Evolutionary conservation across 2,113 vertebrate species (phyloP).

Genomic region (Eonycteris spelaea): DNA sequence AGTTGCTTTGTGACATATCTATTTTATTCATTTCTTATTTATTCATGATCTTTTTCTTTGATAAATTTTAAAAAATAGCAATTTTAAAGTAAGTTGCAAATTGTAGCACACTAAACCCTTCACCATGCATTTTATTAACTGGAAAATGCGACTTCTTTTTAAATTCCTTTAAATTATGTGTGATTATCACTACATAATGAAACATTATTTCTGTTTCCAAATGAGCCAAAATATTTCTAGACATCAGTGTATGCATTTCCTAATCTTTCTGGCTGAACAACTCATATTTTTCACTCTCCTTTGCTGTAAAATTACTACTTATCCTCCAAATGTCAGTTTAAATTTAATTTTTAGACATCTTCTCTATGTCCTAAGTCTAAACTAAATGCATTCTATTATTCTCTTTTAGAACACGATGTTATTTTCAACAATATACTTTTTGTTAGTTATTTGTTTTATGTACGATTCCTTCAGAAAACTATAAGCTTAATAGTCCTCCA

Average conservation of each 20-base stretch:
- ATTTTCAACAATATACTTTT: background rate
- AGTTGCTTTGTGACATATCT: background rate
- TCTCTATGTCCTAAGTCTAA: background rate
- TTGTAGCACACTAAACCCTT: background rate
- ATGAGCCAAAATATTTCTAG: background rate
- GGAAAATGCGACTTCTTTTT: background rate
- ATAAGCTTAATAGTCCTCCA: background rate
- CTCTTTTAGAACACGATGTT: background rate
- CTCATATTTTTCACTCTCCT: background rate
- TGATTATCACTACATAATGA: background rate
- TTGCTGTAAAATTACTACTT: background rate
- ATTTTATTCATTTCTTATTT: background rate
- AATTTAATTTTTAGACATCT: background rate
- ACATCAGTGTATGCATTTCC: background rate
- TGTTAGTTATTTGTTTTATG: background rate
- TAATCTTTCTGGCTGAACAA: background rate
- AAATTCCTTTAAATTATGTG: background rate
- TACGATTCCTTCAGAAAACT: background rate
- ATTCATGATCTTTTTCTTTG: background rate
- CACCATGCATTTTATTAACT: background rate
- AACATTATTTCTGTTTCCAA: background rate
- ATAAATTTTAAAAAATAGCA: background rate
- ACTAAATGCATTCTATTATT: background rate
- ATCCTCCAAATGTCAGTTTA: background rate
- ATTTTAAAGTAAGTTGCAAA: constrained; percentile 24